Percentiles rank a stretch among this genome's conserved stretches.
Evolutionary conservation across 2,113 vertebrate genomes (phyloP).

Genomic region (Pipa parva): DNA sequence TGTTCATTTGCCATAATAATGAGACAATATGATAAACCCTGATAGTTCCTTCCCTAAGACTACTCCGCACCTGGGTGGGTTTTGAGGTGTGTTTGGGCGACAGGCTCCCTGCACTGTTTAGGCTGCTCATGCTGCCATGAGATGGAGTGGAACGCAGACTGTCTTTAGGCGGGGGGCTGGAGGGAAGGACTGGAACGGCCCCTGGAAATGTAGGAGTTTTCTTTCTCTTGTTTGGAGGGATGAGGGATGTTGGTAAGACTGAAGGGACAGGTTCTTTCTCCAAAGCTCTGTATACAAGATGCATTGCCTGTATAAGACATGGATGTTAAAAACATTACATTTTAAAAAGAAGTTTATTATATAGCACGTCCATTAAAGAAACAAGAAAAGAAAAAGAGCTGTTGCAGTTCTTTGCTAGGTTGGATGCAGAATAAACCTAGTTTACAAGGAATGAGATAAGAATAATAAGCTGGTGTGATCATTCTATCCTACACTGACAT

Average conservation of each 20-base stretch:
- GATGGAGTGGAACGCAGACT: slow-evolving; percentile 91
- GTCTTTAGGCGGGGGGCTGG: slow-evolving; percentile 87
- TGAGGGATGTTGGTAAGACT: slow-evolving; percentile 76
- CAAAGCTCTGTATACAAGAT: slow-evolving; percentile 92
- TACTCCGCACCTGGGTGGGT: slow-evolving; percentile 69
- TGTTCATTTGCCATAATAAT: too few species aligned
- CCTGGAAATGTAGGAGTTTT: slow-evolving; percentile 70
- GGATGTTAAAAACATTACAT: too few species aligned
- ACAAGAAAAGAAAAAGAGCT: slow-evolving; percentile 15
- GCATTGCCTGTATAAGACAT: slow-evolving; percentile 81
- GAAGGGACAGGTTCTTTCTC: slow-evolving; percentile 95
- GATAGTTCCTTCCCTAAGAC: not conserved
- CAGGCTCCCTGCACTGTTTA: slow-evolving; percentile 84
- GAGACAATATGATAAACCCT: too few species aligned
- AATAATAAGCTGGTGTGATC: too few species aligned
- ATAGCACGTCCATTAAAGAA: too few species aligned
- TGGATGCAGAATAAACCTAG: too few species aligned
- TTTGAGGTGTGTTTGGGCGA: slow-evolving; percentile 89
- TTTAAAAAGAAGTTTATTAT: too few species aligned
- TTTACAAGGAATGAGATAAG: too few species aligned
- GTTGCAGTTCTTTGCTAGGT: slow-evolving; percentile 16
- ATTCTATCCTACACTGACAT: too few species aligned
- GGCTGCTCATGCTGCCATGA: slow-evolving; percentile 86
- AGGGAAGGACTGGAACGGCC: slow-evolving; percentile 77
- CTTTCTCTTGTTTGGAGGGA: slow-evolving; percentile 91